These are phyloP conservation scores for Falcaria lacertinaria DNA, from an alignment of 2,888 invertebrate genomes.

Conservation along the genomic window DNA sequence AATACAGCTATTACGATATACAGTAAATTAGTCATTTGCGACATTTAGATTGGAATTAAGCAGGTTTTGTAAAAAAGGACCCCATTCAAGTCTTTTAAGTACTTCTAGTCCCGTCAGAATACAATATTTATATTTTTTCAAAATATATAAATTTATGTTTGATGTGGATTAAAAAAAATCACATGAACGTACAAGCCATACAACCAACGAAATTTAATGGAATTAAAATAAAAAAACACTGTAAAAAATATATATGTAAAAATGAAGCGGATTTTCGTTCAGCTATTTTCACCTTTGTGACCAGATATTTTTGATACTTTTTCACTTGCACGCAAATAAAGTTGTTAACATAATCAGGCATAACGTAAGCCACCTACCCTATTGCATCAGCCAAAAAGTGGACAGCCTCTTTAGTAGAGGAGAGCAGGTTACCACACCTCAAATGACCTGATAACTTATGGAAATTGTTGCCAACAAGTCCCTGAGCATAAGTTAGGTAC, in stretches of 20 bases:
- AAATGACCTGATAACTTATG: constrained; percentile 25
- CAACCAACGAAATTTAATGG: no score
- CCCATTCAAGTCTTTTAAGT: no score
- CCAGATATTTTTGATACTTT: constrained; percentile 28
- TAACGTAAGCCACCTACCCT: constrained; percentile 53
- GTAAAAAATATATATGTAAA: no score
- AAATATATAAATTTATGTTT: no score
- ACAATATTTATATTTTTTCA: no score
- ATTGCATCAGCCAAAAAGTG: constrained; percentile 71
- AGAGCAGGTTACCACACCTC: constrained; percentile 46
- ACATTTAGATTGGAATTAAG: no score
- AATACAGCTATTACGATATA: no score
- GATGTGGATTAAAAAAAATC: no score
- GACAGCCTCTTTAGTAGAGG: constrained; percentile 45
- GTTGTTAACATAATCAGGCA: constrained; percentile 44
- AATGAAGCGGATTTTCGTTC: constrained; percentile 11
- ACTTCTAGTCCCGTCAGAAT: no score
- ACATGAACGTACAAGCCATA: no score
- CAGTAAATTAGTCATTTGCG: no score
- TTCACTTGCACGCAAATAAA: constrained; percentile 26
- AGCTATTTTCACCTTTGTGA: constrained; percentile 34
- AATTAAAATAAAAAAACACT: constrained; percentile 7
- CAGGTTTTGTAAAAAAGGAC: no score
- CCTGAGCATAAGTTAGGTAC: constrained; percentile 5
- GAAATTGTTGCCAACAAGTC: constrained; percentile 20